Percentiles rank a stretch among this genome's conserved stretches.
These are phyloP conservation scores for Scomberomorus guttatus DNA, from an alignment of 2,797 vertebrate genomes.

Conservation along the genomic window DNA sequence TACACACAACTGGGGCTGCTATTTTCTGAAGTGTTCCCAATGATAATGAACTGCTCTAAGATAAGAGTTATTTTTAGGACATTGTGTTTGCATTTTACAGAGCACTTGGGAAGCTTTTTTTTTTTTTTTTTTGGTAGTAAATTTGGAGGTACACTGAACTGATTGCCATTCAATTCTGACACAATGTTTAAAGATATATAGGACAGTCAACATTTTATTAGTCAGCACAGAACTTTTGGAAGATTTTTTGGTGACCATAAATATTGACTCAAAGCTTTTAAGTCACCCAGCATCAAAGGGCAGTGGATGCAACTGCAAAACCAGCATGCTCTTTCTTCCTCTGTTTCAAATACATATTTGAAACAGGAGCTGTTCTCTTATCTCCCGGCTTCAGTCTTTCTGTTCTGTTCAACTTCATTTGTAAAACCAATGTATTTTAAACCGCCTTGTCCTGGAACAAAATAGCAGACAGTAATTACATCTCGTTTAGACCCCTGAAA, in stretches of 20 bases:
- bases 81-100: constrained; percentile 77
- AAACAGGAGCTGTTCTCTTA: constrained; percentile 52
- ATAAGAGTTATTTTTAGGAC: constrained; percentile 86
- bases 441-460: constrained; percentile 51
- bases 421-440: constrained; percentile 57
- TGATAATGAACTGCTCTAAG: constrained; percentile 84
- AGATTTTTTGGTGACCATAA: constrained; percentile 61
- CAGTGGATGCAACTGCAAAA: constrained; percentile 56
- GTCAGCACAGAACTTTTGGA: constrained; percentile 47
- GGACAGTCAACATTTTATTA: constrained; percentile 54
- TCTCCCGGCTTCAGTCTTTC: constrained; percentile 51
- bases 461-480: constrained; percentile 71
- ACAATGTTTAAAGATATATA: constrained; percentile 46
- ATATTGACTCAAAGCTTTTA: constrained; percentile 66
- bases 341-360: constrained; percentile 57
- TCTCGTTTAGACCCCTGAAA: constrained; percentile 67
- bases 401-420: constrained; percentile 58
- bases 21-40: constrained; percentile 84
- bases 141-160: constrained; percentile 15
- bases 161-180: constrained; percentile 55
- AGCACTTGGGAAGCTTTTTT: constrained; percentile 63
- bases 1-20: constrained; percentile 79
- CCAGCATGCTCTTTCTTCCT: constrained; percentile 24
- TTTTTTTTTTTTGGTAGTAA: constrained; percentile 23
- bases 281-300: constrained; percentile 51